A percentile compares a stretch with the other conserved stretches of the same genome.
phyloP scores from a whole-genome alignment of 2,113 vertebrate genomes.

The Ictalurus furcatus region DNA sequence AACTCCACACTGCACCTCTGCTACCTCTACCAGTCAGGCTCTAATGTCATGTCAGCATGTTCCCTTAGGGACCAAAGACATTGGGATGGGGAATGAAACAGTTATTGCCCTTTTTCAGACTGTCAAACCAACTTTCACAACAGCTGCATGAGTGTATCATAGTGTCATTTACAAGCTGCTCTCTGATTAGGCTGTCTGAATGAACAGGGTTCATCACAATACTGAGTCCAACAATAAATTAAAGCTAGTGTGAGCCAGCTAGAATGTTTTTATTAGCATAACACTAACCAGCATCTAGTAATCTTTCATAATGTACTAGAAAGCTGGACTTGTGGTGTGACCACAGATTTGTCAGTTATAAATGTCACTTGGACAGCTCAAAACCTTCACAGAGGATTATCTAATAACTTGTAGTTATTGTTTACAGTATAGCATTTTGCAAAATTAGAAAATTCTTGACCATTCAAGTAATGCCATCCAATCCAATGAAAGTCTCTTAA shows the following conservation, averaged over 20 bases:
- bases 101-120: slow-evolving; percentile 7
- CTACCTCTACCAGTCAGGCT: slow-evolving; percentile 42
- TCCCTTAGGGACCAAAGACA: slow-evolving; percentile 40
- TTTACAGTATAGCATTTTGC: not conserved
- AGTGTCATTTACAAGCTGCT: not conserved
- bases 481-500: not conserved
- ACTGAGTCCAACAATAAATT: not conserved
- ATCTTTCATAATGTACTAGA: not conserved
- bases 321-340: not conserved
- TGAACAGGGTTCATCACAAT: not conserved
- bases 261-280: not conserved
- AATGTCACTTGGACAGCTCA: not conserved
- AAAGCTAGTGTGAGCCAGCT: not conserved
- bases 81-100: not conserved
- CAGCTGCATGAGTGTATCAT: slow-evolving; percentile 5
- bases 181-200: not conserved
- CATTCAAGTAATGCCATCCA: not conserved
- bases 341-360: not conserved
- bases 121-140: not conserved
- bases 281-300: not conserved
- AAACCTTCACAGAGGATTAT: not conserved
- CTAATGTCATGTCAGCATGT: slow-evolving; percentile 30
- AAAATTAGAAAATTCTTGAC: not conserved
- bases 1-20: slow-evolving; percentile 44
- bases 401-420: not conserved